Evolutionary conservation across 2,888 invertebrate species (phyloP), one percentile per base, ranked within the genome.

Genomic region (Acanthococcus lagerstroemiae): DNA sequence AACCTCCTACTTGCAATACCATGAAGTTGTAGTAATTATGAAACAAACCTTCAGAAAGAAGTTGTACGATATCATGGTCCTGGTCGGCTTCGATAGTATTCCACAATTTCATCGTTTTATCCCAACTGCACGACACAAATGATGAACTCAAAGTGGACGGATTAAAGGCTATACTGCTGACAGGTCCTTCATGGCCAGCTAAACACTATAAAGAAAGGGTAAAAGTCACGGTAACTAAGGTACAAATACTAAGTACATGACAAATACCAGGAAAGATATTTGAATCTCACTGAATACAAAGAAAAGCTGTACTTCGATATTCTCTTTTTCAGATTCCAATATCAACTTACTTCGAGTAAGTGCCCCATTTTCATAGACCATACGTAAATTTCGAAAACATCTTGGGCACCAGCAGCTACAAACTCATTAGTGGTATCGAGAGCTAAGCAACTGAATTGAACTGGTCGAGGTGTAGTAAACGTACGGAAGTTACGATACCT

Each of bases 401-500:
- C 96, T 73, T 90, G 89, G 0, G 93, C 93, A 0, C 95, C 96
- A 4, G 99, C 96, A 15, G 91, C 93, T 46, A 97, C 87, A 69
- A 99, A 82, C 75, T 99, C 96, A 17, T 93, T 88, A 72, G 89
- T 90, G 3, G 84, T 79, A 77, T 99, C 99, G 9, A 97, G 78
- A 0, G 91, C 86, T 0, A 94, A 83, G 74, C 92, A 91, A 12
- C 89, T 84, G 76, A 99, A 94, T 78, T 99, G 97, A 0, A 90
- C 90, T 0, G 92, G 88, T 55, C 85, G 83, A 0, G 95, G 94
- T 0, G 95, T 90, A 0, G 95, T 92, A 67, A 97, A 85, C 0
- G 97, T 99, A 55, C 94, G 86, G 79, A 99, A 99, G 78, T 99
- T 99, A 46, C 97, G 90, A 77, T 99, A 99, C 72, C 96, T 92